phyloP scores from a whole-genome alignment of 1,140 invertebrate species.

The Chrysoperla carnea region DNA sequence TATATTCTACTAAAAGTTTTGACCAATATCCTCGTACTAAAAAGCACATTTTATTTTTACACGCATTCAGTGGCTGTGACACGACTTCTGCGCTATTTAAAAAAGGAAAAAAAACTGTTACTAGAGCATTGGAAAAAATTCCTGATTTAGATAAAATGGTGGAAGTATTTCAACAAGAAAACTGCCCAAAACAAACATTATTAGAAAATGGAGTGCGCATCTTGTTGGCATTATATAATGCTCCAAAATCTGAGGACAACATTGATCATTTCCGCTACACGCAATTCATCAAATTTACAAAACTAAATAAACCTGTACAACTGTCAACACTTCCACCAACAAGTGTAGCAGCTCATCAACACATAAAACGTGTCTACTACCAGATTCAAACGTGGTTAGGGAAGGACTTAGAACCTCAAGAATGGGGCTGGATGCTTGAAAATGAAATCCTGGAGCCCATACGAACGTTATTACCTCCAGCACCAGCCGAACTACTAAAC shows the following conservation, averaged over 20 bases:
- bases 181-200: constrained; percentile 12
- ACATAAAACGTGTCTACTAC: constrained; percentile 21
- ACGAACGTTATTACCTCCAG: constrained; percentile 13
- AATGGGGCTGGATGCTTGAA: constrained; percentile 18
- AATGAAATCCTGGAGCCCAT: constrained; percentile 18
- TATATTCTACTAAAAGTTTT: constrained; percentile 14
- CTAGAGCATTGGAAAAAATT: constrained; percentile 11
- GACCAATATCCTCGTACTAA: constrained; percentile 14
- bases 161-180: constrained; percentile 18
- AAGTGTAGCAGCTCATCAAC: constrained; percentile 16
- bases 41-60: constrained; percentile 18
- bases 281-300: constrained; percentile 1
- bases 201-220: constrained; percentile 15
- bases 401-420: constrained; percentile 18
- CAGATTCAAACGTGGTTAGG: constrained; percentile 23
- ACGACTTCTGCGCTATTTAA: constrained; percentile 19
- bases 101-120: constrained; percentile 15
- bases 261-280: constrained; percentile 2
- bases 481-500: constrained; percentile 15
- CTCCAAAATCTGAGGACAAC: constrained; percentile 15
- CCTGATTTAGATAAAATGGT: constrained; percentile 13
- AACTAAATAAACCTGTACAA: constrained; percentile 5
- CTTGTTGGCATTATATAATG: constrained; percentile 16
- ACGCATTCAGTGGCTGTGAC: constrained; percentile 20
- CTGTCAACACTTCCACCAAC: constrained; percentile 12